Base-by-base conservation (phyloP, 2,797 vertebrate genomes). In the Xenops minutus region DNA sequence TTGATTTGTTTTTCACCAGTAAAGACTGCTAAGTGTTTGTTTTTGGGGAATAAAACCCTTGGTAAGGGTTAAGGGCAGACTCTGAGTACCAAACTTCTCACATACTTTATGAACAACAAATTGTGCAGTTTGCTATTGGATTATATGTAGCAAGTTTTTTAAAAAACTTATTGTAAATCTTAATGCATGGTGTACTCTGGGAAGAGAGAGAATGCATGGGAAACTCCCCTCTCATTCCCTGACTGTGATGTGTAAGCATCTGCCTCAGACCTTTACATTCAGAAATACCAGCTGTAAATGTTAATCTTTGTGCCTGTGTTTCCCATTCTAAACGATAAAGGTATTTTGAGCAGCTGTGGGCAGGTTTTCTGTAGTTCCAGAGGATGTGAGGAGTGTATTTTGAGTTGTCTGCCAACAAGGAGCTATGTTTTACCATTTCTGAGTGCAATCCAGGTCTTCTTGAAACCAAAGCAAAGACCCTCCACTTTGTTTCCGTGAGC, bases 201-300 rank as follows among this genome's bases (percentile, higher is more conserved):
- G 91, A 92, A 54, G 83, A 81, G 76, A 76, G 61, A 79, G 80
- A 76, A 85, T 84, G 94, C 88, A 78, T 84, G 86, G 51, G 69
- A 92, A 86, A 66, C 76, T 63, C 43, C 27, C 74, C 55, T 66
- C 88, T 95, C 17, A 0, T 88, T 95, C 92, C 68, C 74, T 3
- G 4, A 27, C 58, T 86, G 76, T 71, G 59, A 3, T 0, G 0
- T 73, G 51, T 63, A 44, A 91, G 37, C 85, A 43, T 78, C 95
- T 93, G 91, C 77, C 89, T 92, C 83, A 79, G 76, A 78, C 52
- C 55, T 88, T 81, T 69, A 58, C 54, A 56, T 95, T 73, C 66
- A 29, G 37, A 86, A 93, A 74, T 55, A 51, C 39, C 76, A 87
- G 37, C 88, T 82, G 69, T 75, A 85, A 88, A 82, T 81, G 69